Conservation (phyloP, 2,797 vertebrate species). For the Psittacula echo region DNA sequence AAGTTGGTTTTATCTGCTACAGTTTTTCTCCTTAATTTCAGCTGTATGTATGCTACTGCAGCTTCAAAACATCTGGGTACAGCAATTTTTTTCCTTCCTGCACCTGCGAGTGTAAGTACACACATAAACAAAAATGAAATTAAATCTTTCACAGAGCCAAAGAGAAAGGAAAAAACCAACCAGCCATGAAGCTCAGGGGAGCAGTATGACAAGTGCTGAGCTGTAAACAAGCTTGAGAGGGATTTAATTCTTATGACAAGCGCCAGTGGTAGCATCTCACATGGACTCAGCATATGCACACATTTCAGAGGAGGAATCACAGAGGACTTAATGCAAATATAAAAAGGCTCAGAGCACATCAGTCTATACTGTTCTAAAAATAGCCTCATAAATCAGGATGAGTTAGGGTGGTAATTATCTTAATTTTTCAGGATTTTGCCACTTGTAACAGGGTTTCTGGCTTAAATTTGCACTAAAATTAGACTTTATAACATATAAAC, state of each 20-base stretch:
- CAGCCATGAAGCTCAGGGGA: constrained; percentile 82
- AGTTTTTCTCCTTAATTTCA: constrained; percentile 76
- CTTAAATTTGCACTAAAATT: constrained; percentile 43
- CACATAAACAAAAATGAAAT: constrained; percentile 82
- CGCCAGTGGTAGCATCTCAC: constrained; percentile 79
- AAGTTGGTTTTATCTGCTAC: constrained; percentile 41
- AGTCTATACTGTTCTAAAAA: constrained; percentile 73
- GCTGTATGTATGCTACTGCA: constrained; percentile 67
- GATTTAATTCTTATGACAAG: constrained; percentile 86
- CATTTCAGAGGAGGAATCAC: constrained; percentile 73
- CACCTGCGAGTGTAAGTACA: constrained; percentile 82
- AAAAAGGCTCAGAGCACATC: constrained; percentile 62
- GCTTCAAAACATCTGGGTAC: constrained; percentile 79
- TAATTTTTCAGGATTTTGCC: constrained; percentile 74
- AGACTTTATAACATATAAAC: constrained; percentile 10
- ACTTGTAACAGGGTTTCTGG: constrained; percentile 44
- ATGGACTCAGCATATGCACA: constrained; percentile 79
- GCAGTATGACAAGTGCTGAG: constrained; percentile 81
- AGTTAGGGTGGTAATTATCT: constrained; percentile 72
- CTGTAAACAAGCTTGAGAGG: constrained; percentile 85
- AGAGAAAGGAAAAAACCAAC: constrained; percentile 51
- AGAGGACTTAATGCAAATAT: constrained; percentile 78
- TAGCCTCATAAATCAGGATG: constrained; percentile 70
- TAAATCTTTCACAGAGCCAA: constrained; percentile 77
- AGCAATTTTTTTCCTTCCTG: constrained; percentile 72